phyloP scores from a whole-genome alignment of 2,113 vertebrate genomes.

The Platycercus adscitus region DNA sequence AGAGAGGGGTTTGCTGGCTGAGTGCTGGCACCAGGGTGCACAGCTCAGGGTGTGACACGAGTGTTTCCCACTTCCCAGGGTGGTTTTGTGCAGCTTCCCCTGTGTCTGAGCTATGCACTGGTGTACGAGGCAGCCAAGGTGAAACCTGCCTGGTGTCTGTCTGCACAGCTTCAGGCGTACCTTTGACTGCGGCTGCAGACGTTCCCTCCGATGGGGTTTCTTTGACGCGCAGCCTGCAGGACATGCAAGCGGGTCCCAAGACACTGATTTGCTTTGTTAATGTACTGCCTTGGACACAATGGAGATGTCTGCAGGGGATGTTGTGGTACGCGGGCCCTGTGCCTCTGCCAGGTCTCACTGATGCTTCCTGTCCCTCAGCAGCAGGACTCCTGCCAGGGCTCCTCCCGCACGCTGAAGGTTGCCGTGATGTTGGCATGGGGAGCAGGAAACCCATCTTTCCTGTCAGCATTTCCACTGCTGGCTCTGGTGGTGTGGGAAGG shows the following conservation, averaged over 20 bases:
- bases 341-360: neutral
- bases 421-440: neutral
- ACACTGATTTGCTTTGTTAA: neutral
- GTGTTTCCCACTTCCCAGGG: neutral
- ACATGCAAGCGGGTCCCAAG: neutral
- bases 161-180: neutral
- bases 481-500: conserved; percentile 9
- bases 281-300: neutral
- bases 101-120: neutral
- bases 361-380: conserved; percentile 25
- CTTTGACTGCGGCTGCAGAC: neutral
- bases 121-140: neutral
- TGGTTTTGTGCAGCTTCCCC: neutral
- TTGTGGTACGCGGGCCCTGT: neutral
- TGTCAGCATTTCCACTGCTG: conserved; percentile 51
- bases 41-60: accelerated
- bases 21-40: neutral
- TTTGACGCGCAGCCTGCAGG: neutral
- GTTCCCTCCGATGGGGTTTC: neutral
- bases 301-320: conserved; percentile 2
- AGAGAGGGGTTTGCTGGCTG: neutral
- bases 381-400: conserved; percentile 44
- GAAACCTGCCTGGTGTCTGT: neutral
- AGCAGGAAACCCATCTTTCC: conserved; percentile 40
- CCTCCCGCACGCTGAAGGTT: neutral